Evolutionary conservation across 2,113 vertebrate species (phyloP).

Genomic region (Nesoenas mayeri): DNA sequence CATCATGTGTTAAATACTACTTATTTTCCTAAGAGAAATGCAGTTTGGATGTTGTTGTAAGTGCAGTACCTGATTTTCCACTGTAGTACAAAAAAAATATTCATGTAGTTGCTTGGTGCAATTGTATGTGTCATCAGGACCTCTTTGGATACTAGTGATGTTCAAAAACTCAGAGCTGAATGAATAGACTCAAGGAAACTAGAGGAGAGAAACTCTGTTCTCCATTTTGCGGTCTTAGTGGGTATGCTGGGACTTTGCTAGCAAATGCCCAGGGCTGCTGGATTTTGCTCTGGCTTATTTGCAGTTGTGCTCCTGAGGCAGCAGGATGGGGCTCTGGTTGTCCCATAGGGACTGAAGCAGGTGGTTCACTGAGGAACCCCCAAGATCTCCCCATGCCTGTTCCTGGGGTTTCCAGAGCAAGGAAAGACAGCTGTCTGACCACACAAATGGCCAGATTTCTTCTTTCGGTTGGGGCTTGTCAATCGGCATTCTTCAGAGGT

Average conservation of each 20-base stretch:
- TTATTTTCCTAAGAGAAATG: not conserved
- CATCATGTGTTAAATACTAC: not conserved
- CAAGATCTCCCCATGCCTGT: fast-evolving
- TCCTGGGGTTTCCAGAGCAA: not conserved
- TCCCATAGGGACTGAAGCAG: not conserved
- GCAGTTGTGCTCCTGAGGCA: not conserved
- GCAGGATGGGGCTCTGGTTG: not conserved
- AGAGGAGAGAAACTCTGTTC: not conserved
- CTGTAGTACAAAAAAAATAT: not conserved
- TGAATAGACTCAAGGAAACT: not conserved
- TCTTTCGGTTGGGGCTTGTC: not conserved
- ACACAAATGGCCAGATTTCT: not conserved
- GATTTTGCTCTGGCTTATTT: not conserved
- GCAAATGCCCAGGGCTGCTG: not conserved
- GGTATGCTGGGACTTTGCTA: not conserved
- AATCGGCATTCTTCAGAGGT: not conserved
- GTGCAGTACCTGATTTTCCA: not conserved
- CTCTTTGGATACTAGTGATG: not conserved
- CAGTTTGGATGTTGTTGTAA: not conserved
- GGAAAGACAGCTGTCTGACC: not conserved
- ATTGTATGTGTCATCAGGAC: not conserved
- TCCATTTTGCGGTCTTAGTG: not conserved
- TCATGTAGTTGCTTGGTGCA: not conserved
- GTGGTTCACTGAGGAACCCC: not conserved
- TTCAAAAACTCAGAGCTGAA: not conserved